phyloP scores from a whole-genome alignment of 2,888 invertebrate genomes.

The Augiades crinisus region DNA sequence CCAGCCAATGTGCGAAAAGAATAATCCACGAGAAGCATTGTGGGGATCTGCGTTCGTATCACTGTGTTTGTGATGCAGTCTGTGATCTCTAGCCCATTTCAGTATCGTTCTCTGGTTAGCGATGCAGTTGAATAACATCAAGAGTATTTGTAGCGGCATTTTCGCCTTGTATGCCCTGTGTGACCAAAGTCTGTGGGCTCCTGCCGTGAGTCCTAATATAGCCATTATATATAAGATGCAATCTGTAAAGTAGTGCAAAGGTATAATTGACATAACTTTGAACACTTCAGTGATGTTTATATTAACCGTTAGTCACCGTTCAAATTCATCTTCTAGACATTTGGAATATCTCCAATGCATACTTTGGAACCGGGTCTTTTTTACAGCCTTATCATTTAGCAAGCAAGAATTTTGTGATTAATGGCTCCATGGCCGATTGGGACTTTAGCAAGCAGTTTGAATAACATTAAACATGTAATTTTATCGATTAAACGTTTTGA shows the following conservation, averaged over 20 bases:
- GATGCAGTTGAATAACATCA: slow-evolving; percentile 36
- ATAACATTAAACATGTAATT: no score
- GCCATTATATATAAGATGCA: slow-evolving; percentile 19
- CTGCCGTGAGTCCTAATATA: slow-evolving; percentile 41
- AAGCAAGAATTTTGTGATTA: no score
- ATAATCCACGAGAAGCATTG: slow-evolving; percentile 83
- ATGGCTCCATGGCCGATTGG: no score
- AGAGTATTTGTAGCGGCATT: slow-evolving; percentile 37
- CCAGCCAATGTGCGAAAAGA: slow-evolving; percentile 94
- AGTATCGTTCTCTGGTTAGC: slow-evolving; percentile 63
- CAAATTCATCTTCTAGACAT: no score
- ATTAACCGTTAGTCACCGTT: no score
- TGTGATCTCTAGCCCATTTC: neutral
- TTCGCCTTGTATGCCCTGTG: slow-evolving; percentile 43
- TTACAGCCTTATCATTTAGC: no score
- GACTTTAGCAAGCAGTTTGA: no score
- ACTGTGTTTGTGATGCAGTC: neutral
- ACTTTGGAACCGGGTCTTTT: no score
- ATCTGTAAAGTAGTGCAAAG: neutral
- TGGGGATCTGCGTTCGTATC: slow-evolving; percentile 86
- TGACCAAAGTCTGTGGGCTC: slow-evolving; percentile 43
- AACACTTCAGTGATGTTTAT: no score
- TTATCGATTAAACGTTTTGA: no score
- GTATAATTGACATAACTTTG: no score
- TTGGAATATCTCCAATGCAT: no score